Conservation (phyloP, 2,113 vertebrate genomes). For the Mohoua ochrocephala region DNA sequence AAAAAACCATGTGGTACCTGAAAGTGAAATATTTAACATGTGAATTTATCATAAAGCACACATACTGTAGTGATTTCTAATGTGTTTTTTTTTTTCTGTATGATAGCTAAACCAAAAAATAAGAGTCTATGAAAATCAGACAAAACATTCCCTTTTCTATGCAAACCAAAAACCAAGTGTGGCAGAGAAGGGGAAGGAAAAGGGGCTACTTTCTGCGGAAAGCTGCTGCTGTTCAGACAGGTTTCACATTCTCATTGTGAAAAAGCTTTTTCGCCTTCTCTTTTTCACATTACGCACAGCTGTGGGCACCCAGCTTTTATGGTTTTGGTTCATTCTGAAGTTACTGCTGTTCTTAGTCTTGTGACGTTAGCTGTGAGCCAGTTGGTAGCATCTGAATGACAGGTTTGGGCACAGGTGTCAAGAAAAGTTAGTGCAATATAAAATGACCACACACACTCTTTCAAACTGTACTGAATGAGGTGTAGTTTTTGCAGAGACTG, state of each 20-base stretch:
- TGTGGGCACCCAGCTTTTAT: neutral
- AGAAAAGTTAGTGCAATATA: neutral
- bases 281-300: neutral
- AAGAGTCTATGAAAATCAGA: neutral
- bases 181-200: neutral
- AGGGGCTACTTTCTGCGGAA: neutral
- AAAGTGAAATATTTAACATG: neutral
- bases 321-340: neutral
- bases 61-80: neutral
- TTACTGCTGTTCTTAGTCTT: neutral
- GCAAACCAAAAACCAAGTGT: constrained; percentile 44
- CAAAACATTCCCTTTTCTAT: constrained; percentile 47
- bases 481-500: neutral
- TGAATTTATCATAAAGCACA: constrained; percentile 10
- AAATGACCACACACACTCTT: neutral
- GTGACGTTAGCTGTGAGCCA: neutral
- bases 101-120: constrained; percentile 60
- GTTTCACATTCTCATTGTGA: neutral
- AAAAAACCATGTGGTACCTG: neutral
- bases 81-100: neutral
- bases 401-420: neutral
- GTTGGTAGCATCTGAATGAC: neutral
- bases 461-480: neutral
- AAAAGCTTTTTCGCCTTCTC: neutral
- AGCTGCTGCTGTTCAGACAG: neutral